Base-by-base conservation (phyloP, 2,888 invertebrate species). In the Eledona agricola region DNA sequence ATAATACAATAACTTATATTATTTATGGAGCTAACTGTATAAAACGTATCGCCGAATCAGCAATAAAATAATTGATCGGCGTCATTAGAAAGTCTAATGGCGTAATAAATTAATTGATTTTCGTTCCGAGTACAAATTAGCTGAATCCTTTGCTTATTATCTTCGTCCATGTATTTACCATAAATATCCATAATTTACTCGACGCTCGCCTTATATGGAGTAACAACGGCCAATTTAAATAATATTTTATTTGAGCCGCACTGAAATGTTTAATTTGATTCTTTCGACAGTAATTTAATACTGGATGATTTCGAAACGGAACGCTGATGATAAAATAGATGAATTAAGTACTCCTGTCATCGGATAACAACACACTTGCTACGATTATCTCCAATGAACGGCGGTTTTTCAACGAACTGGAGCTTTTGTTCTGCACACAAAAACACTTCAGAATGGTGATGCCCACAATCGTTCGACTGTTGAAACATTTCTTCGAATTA, bases 121-220 rank as follows among this genome's bases (percentile, higher is more conserved):
- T 50, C 47, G 52, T 47, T 56, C 45, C 38, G 52, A 43, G 40
- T 34, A 57, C 57, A 57, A 57, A 57, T 57, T 57, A 54, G 51
- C 47, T 51, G 34, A 51, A 57, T 54, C 51, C 46, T 46, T 31
- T 10, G 25, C 31, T 49, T 47, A 56, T 56, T 52, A 43, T 29
- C 38, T 32, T 32, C 43, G 34, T 50, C 40, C 51, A 50, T 53
- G 42, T 47, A 34, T 51, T 57, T 57, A 57, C 51, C 57, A 53
- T 57, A 57, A 57, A 57, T 57, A 57, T 57, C 53, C 57, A 57
- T 57, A 57, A 53, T 50, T 57, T 57, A 57, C 20, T 10, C 16
- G 32, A 32, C 28, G 40, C 47, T 15, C 34, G 38, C 40, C 50
- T 40, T 53, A 45, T 50, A 45, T 34, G 31, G 45, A 32, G 32